Evolutionary conservation across 2,888 invertebrate genomes (phyloP).

Genomic region (Pristionchus japonicus): DNA sequence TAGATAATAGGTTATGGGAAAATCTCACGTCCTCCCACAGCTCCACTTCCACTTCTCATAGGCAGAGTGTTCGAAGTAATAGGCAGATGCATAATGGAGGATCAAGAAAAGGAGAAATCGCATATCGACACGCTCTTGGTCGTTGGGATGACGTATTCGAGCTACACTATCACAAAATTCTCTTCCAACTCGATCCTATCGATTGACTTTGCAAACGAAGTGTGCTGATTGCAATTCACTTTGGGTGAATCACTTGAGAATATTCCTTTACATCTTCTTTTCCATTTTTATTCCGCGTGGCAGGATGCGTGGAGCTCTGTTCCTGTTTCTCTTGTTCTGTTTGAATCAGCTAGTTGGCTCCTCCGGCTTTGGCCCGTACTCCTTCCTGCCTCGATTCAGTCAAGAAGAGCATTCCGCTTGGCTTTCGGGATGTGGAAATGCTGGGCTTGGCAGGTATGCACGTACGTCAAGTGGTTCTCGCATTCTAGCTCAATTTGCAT

Average conservation of each 20-base stretch:
- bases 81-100: not conserved
- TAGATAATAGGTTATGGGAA: too few relatives aligned
- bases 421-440: not conserved
- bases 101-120: not conserved
- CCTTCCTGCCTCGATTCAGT: not conserved
- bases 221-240: too few relatives aligned
- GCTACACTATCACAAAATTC: not conserved
- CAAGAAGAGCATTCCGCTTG: not conserved
- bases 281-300: too few relatives aligned
- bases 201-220: too few relatives aligned
- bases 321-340: too few relatives aligned
- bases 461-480: too few relatives aligned
- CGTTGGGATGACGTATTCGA: not conserved
- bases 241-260: too few relatives aligned
- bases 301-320: too few relatives aligned
- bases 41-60: not conserved
- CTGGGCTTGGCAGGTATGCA: not conserved
- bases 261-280: too few relatives aligned
- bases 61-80: not conserved
- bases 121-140: not conserved
- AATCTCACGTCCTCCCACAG: not conserved
- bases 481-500: too few relatives aligned
- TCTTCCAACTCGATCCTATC: not conserved
- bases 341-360: too few relatives aligned
- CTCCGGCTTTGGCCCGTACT: not conserved